Base-by-base conservation (phyloP, 2,797 vertebrate genomes). In the Austrolebias charrua region DNA sequence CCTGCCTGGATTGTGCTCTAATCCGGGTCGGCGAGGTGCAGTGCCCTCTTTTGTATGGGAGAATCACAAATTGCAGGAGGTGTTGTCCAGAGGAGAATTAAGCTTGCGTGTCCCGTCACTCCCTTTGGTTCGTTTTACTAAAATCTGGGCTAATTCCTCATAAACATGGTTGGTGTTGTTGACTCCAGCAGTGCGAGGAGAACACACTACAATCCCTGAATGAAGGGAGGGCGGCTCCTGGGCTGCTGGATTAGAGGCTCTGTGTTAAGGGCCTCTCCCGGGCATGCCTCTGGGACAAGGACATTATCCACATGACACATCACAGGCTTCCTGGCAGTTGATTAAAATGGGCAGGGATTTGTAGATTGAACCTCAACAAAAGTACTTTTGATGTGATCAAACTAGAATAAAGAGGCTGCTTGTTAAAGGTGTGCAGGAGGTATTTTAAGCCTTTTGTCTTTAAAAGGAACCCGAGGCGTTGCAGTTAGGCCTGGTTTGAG, bases 241-340 rank as follows among this genome's bases (percentile, higher is more conserved):
- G 84, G 86, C 88, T 86, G 82, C 84, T 80, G 88, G 91, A 91
- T 91, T 89, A 90, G 84, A 85, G 82, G 83, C 80, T 87, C 76
- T 77, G 85, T 82, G 80, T 83, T 87, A 78, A 85, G 85, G 79
- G 73, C 81, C 78, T 88, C 85, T 90, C 79, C 50, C 45, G 81
- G 86, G 84, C 77, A 56, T 69, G 82, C 86, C 84, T 82, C 64
- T 28, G 86, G 88, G 86, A 90, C 83, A 48, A 81, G 85, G 84
- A 91, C 90, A 91, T 93, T 90, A 93, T 91, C 87, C 91, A 90
- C 86, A 89, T 84, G 90, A 90, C 90, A 86, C 84, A 75, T 86
- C 88, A 76, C 77, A 79, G 73, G 78, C 85, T 89, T 60, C 49
- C 20, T 67, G 81, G 86, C 71, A 78, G 80, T 86, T 90, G 88